These are phyloP conservation scores for Platyscapa corneri DNA, from an alignment of 1,140 invertebrate genomes.

Conservation along the genomic window DNA sequence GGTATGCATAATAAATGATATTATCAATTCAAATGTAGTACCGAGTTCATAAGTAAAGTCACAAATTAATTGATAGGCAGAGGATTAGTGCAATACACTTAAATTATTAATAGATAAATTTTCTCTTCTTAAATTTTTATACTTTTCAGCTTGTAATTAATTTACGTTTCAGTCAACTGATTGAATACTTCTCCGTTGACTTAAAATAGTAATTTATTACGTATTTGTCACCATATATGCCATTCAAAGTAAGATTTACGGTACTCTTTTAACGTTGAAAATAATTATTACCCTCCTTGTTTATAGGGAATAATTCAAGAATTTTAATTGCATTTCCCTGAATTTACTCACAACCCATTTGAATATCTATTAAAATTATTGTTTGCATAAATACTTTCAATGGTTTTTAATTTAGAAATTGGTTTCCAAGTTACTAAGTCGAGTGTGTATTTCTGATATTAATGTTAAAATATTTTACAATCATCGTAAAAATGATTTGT, in stretches of 20 bases:
- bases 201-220: neutral
- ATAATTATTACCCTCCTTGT: neutral
- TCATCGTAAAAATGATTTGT: slow-evolving; percentile 42
- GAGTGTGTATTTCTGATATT: neutral
- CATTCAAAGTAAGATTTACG: neutral
- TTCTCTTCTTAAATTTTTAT: too few relatives aligned
- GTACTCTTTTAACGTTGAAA: neutral
- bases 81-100: neutral
- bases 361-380: slow-evolving; percentile 21
- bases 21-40: neutral
- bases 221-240: slow-evolving; percentile 3
- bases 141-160: neutral
- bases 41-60: neutral
- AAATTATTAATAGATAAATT: neutral
- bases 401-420: slow-evolving; percentile 33
- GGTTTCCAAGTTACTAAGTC: slow-evolving; percentile 37
- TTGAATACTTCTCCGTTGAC: neutral
- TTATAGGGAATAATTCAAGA: slow-evolving; percentile 5
- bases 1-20: neutral
- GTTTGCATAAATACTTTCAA: slow-evolving; percentile 3
- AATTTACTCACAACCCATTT: neutral
- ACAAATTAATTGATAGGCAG: neutral
- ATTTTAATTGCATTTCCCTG: slow-evolving; percentile 19
- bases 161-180: neutral
- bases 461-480: slow-evolving; percentile 21